Evolutionary conservation across 2,113 vertebrate species (phyloP).

Genomic region (Bubo blakistoni): DNA sequence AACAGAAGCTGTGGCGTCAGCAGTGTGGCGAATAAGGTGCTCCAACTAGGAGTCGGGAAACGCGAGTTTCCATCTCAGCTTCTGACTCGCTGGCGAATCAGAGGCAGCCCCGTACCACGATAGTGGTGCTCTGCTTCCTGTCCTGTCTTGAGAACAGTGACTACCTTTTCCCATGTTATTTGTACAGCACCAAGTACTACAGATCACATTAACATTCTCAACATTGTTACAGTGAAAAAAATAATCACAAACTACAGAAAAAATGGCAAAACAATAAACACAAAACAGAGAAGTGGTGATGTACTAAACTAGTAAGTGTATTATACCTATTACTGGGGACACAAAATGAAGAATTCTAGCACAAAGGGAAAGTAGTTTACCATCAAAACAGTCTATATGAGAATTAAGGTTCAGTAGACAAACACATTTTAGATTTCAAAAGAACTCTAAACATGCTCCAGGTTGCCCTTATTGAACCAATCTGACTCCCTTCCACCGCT

Average conservation of each 20-base stretch:
- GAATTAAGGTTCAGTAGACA: not conserved
- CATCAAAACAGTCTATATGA: not conserved
- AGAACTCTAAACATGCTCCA: not conserved
- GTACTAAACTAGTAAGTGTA: not conserved
- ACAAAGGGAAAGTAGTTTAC: not conserved
- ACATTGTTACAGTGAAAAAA: not conserved
- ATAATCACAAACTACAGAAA: not conserved
- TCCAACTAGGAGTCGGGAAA: rapidly evolving
- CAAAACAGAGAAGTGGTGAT: not conserved
- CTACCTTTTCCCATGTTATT: not conserved
- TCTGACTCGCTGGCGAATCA: not conserved
- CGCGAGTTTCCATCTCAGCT: not conserved
- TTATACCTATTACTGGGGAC: not conserved
- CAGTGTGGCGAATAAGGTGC: not conserved
- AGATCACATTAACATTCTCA: no score
- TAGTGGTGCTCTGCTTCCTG: not conserved
- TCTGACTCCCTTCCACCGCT: not conserved
- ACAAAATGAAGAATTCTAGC: not conserved
- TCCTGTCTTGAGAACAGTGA: not conserved
- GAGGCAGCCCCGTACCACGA: not conserved
- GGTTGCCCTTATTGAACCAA: not conserved
- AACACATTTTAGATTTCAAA: not conserved
- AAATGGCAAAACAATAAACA: not conserved
- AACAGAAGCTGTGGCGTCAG: not conserved
- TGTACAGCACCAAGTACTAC: not conserved